Evolutionary conservation across 2,797 vertebrate species (phyloP).

Genomic region (Halcyon badia): DNA sequence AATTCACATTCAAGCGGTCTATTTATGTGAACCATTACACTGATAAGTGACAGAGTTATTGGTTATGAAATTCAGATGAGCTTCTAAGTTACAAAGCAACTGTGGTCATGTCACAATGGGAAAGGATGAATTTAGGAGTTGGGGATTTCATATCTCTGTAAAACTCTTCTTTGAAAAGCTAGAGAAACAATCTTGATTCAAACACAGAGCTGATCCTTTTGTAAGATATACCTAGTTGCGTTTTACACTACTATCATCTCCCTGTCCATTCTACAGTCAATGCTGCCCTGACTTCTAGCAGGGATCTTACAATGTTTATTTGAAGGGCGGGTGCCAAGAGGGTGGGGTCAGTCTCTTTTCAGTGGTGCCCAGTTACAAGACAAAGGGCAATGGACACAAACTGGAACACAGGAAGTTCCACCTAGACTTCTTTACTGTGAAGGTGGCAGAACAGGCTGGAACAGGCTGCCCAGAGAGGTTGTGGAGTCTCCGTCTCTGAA

Average conservation of each 20-base stretch:
- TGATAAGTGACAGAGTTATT: neutral
- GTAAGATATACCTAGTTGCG: neutral
- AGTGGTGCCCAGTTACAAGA: neutral
- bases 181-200: neutral
- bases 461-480: neutral
- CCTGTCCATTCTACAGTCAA: neutral
- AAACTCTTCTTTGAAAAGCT: neutral
- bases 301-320: neutral
- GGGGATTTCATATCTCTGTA: neutral
- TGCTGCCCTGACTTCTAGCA: fast-evolving
- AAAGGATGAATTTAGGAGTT: neutral
- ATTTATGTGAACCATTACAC: neutral
- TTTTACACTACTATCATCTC: neutral
- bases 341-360: neutral
- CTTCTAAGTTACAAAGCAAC: neutral
- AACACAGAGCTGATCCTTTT: neutral
- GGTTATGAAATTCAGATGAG: constrained; percentile 17
- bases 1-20: neutral
- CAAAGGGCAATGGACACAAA: neutral
- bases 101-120: neutral
- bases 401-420: neutral
- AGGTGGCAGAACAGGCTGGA: neutral
- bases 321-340: neutral
- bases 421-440: neutral
- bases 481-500: neutral